These are phyloP conservation scores for Yponomeuta sedellus DNA, from an alignment of 2,888 invertebrate species.

Conservation along the genomic window DNA sequence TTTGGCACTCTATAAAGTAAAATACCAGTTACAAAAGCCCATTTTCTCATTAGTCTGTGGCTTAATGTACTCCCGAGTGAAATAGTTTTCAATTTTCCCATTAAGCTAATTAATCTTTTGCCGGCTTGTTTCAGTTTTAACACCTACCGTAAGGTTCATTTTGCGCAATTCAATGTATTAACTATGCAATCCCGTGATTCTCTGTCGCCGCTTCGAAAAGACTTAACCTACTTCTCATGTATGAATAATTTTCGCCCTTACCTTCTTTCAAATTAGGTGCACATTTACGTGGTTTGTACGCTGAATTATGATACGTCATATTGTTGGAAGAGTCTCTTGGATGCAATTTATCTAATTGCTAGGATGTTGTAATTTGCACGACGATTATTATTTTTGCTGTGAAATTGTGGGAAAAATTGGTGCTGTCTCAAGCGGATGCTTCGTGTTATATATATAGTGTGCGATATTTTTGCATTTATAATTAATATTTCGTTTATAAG, in stretches of 20 bases:
- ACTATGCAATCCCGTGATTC: slow-evolving; percentile 13
- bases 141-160: slow-evolving; percentile 10
- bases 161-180: slow-evolving; percentile 12
- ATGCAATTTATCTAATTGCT: slow-evolving; percentile 48
- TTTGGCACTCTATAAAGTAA: too few species aligned
- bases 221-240: neutral
- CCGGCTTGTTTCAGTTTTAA: slow-evolving; percentile 42
- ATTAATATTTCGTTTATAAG: too few species aligned
- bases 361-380: slow-evolving; percentile 44
- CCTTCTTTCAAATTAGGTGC: neutral
- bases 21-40: too few species aligned
- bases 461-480: neutral
- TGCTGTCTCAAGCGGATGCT: slow-evolving; percentile 17
- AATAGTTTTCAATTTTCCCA: slow-evolving; percentile 43
- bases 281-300: neutral
- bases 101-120: slow-evolving; percentile 50
- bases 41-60: too few species aligned
- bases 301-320: neutral
- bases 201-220: neutral
- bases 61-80: neutral
- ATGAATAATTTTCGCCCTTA: neutral
- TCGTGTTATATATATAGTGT: neutral
- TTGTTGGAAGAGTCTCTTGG: neutral
- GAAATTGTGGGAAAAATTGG: neutral
- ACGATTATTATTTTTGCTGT: slow-evolving; percentile 39